Percentiles rank a stretch among this genome's conserved stretches.
These are phyloP conservation scores for Caiman crocodilus DNA, from an alignment of 2,797 vertebrate species.

Conservation along the genomic window DNA sequence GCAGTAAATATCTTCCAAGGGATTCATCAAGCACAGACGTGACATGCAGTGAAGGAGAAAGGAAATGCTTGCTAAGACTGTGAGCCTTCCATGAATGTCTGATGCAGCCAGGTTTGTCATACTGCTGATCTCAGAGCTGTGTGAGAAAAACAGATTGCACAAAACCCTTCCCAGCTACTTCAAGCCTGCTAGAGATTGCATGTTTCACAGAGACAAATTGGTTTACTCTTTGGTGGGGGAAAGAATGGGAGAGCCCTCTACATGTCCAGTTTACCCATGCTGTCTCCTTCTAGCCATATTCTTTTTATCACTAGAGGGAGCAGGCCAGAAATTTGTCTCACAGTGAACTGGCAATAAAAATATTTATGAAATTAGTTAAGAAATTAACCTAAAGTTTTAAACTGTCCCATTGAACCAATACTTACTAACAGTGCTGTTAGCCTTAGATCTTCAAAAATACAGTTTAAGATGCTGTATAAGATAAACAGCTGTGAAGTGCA, in stretches of 20 bases:
- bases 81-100: constrained; percentile 5
- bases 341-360: background rate
- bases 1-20: constrained; percentile 47
- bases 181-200: accelerated
- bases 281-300: background rate
- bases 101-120: constrained; percentile 45
- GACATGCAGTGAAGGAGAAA: constrained; percentile 24
- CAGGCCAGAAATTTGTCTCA: accelerated
- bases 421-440: background rate
- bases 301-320: background rate
- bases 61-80: constrained; percentile 31
- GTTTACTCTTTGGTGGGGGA: background rate
- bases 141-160: constrained; percentile 44
- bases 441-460: background rate
- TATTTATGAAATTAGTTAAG: accelerated
- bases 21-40: background rate
- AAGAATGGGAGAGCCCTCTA: background rate
- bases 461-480: background rate
- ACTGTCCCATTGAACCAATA: background rate
- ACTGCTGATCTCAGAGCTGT: constrained; percentile 11
- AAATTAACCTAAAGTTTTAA: background rate
- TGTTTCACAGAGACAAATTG: accelerated
- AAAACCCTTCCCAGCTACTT: background rate
- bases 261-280: background rate
- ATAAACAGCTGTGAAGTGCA: background rate